A percentile compares a stretch with the other conserved stretches of the same genome.
These are phyloP conservation scores for Shinisaurus crocodilurus DNA, from an alignment of 2,113 vertebrate genomes.

Conservation along the genomic window DNA sequence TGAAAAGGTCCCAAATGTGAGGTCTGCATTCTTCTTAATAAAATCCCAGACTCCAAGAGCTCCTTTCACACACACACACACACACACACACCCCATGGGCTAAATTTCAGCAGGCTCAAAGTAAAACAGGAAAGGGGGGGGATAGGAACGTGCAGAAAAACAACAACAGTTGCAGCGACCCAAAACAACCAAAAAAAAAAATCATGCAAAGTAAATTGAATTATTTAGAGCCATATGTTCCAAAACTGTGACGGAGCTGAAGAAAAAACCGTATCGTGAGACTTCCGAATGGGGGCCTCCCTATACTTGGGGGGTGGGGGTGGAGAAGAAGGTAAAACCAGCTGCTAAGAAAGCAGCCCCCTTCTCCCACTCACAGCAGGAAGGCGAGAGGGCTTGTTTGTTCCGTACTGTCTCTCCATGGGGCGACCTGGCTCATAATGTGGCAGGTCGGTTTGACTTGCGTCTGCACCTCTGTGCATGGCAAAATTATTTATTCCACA, in stretches of 20 bases:
- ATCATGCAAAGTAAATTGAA: conserved; percentile 77
- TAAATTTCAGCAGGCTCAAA: conserved; percentile 9
- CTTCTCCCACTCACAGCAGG: conserved; percentile 1
- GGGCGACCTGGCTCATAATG: no score
- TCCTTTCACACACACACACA: neutral
- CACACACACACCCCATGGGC: neutral
- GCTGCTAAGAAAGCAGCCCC: conserved; percentile 32
- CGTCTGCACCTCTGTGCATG: neutral
- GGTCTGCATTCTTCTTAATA: neutral
- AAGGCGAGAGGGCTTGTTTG: neutral
- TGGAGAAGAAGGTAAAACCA: neutral
- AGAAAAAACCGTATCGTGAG: conserved; percentile 61
- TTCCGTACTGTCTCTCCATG: neutral
- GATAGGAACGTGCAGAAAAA: conserved; percentile 53
- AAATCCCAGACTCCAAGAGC: neutral
- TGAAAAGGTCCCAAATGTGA: neutral
- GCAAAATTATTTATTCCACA: neutral
- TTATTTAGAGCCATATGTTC: conserved; percentile 80
- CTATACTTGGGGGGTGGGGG: conserved; percentile 36
- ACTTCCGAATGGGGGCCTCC: conserved; percentile 60
- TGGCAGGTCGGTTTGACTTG: neutral
- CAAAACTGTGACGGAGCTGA: conserved; percentile 71
- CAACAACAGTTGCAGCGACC: conserved; percentile 56
- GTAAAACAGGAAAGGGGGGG: conserved; percentile 27
- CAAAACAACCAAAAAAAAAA: conserved; percentile 19